Percentiles rank a stretch among this genome's conserved stretches.
Evolutionary conservation across 2,113 vertebrate genomes (phyloP).

Genomic region (Paralichthys olivaceus): DNA sequence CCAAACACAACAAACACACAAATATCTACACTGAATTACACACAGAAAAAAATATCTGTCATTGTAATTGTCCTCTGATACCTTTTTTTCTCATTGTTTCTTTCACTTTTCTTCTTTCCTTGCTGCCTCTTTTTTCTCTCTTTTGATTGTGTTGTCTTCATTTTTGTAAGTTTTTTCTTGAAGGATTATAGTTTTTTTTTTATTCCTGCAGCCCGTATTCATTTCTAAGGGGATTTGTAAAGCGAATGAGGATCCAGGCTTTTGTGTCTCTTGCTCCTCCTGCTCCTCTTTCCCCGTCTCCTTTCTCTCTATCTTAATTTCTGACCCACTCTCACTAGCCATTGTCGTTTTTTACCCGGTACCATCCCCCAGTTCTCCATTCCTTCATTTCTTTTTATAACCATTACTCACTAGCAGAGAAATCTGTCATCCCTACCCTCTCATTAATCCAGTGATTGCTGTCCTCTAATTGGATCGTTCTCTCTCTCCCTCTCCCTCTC

Average conservation of each 20-base stretch:
- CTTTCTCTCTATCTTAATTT: conserved; percentile 22
- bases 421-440: conserved; percentile 68
- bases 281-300: conserved; percentile 24
- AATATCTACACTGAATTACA: neutral
- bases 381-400: neutral
- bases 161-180: conserved; percentile 46
- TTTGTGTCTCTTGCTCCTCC: conserved; percentile 41
- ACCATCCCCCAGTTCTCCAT: neutral
- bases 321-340: conserved; percentile 12
- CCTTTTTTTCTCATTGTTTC: conserved; percentile 8
- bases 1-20: conserved; percentile 26
- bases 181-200: conserved; percentile 50
- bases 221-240: conserved; percentile 62
- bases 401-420: conserved; percentile 19
- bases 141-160: conserved; percentile 42
- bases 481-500: conserved; percentile 1
- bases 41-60: neutral
- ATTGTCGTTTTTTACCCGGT: conserved; percentile 34
- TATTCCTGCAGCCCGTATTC: conserved; percentile 29
- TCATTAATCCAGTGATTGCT: conserved; percentile 83
- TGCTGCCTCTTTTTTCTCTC: neutral
- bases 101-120: conserved; percentile 28
- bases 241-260: conserved; percentile 48
- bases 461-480: conserved; percentile 77
- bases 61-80: neutral